phyloP scores from a whole-genome alignment of 2,797 vertebrate genomes.

The Sardinella longiceps region DNA sequence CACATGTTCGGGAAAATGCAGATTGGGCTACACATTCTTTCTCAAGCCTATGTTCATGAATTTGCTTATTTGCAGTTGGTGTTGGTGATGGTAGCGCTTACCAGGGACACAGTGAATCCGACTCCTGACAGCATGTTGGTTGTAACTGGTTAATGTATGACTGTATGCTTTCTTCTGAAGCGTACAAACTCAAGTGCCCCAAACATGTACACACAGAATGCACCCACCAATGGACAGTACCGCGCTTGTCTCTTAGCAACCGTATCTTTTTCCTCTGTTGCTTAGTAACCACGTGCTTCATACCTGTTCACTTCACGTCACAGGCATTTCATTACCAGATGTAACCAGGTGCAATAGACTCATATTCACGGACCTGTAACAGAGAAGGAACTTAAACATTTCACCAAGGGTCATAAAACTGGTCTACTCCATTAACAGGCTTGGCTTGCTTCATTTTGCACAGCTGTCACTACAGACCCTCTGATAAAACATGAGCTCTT shows the following conservation, averaged over 20 bases:
- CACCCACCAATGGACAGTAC: slow-evolving; percentile 47
- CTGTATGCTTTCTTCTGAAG: slow-evolving; percentile 26
- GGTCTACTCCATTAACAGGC: neutral
- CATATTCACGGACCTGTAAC: slow-evolving; percentile 16
- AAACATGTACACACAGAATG: slow-evolving; percentile 50
- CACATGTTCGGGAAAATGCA: neutral
- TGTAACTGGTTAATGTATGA: slow-evolving; percentile 8
- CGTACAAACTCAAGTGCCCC: slow-evolving; percentile 31
- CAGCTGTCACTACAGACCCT: neutral
- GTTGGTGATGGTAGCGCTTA: neutral
- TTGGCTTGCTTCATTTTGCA: neutral
- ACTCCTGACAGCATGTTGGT: neutral
- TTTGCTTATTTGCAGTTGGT: neutral
- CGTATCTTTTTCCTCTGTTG: slow-evolving; percentile 57
- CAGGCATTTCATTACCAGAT: slow-evolving; percentile 34
- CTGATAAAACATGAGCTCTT: neutral
- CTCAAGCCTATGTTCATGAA: neutral
- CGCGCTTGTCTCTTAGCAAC: slow-evolving; percentile 65
- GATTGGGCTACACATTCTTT: too few relatives aligned
- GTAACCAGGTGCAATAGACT: slow-evolving; percentile 48
- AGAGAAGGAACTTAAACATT: neutral
- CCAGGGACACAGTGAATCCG: neutral
- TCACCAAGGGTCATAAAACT: neutral
- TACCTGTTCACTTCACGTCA: slow-evolving; percentile 55
- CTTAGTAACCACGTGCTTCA: slow-evolving; percentile 64